A percentile compares a stretch with the other conserved stretches of the same genome.
phyloP scores from a whole-genome alignment of 92 coral and sea anemone species.

The Parazoanthus atlanticus region DNA sequence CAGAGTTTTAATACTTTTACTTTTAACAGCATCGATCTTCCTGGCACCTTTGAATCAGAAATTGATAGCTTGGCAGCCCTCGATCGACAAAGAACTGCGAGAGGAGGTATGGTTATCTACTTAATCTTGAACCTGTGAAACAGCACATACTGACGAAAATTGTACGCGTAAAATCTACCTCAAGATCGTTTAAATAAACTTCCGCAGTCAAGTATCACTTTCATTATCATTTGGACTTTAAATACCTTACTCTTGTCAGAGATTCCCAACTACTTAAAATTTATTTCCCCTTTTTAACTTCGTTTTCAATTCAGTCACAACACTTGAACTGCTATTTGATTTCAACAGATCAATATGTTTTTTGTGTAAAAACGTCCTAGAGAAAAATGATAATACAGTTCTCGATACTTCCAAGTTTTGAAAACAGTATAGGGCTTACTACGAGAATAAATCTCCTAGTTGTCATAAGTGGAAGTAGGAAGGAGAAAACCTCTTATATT shows the following conservation, averaged over 20 bases:
- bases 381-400: not conserved
- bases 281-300: not conserved
- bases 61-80: constrained; percentile 42
- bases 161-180: not conserved
- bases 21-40: constrained; percentile 36
- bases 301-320: not conserved
- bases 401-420: not conserved
- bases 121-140: not conserved
- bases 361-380: not conserved
- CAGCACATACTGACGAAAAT: not conserved
- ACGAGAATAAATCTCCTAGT: no score
- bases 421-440: not conserved
- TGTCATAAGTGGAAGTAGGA: no score
- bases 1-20: not conserved
- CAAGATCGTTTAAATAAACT: not conserved
- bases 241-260: not conserved
- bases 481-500: no score
- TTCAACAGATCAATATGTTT: not conserved
- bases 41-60: constrained; percentile 47
- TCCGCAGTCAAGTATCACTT: not conserved
- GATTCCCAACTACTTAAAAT: not conserved
- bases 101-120: constrained; percentile 15
- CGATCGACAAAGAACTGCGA: constrained; percentile 30
- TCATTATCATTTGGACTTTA: not conserved
- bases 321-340: not conserved